Evolutionary conservation across 1,140 invertebrate species (phyloP), one percentile per base, ranked within the genome.

Genomic region (Tetramorium alpestre): DNA sequence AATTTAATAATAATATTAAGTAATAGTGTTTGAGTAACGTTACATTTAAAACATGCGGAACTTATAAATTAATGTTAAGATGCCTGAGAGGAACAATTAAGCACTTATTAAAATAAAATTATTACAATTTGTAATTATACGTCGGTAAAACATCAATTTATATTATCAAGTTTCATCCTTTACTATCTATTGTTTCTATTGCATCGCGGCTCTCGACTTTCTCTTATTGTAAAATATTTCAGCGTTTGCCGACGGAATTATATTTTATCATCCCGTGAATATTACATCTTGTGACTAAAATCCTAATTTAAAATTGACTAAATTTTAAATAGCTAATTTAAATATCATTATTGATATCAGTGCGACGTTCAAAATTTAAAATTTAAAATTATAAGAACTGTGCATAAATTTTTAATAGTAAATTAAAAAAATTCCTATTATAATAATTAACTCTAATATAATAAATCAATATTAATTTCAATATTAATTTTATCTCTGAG

Each of bases 401-500:
- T 47, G 54, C 16, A 10, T 22, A n/a, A 73, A 25, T 33, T 58
- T 47, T 33, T 1, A 44, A 62, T 2, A 33, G n/a, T 38, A 38
- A 41, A 47, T 70, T 41, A 7, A 73, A 62, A 49, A 13, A 25
- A 25, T 56, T 54, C 1, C 16, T 77, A 85, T 60, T 78, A 49
- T 49, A 65, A 58, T 41, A 77, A 89, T 86, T 62, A 75, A 88
- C 77, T 33, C 10, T 62, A 77, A 67, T n/a, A 28, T 16, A 25
- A 69, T 58, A 56, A 56, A 7, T 51, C 81, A 54, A 22, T 70
- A 60, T 54, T 76, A 56, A 69, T 69, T 60, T 25, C 16, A 5
- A 2, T 13, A 76, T 81, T 47, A 5, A 2, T 13, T 81, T 86
- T 47, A 5, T 54, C 16, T 89, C 88, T 89, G 88, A 60, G 64